These are phyloP conservation scores for Tor tambroides DNA, from an alignment of 2,113 vertebrate genomes.

Conservation along the genomic window DNA sequence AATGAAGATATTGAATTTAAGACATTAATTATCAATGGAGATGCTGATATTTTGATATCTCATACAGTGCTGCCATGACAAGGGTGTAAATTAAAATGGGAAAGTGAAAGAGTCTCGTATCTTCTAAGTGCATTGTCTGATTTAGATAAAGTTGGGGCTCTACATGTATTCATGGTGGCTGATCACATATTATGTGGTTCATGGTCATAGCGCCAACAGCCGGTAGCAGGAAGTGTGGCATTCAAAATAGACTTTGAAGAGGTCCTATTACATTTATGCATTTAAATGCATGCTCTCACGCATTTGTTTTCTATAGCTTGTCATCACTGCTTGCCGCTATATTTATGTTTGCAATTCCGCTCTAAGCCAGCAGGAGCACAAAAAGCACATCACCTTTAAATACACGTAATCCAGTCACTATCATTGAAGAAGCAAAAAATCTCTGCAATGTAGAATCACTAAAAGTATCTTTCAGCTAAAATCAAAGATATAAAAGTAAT, in stretches of 20 bases:
- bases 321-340: no score
- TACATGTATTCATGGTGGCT: background rate
- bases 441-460: background rate
- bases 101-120: background rate
- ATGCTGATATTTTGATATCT: background rate
- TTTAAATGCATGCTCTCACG: background rate
- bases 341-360: no score
- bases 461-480: background rate
- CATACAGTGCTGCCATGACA: background rate
- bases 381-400: no score
- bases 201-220: background rate
- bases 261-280: background rate
- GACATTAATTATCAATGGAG: no score
- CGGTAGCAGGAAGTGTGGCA: background rate
- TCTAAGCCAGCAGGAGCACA: no score
- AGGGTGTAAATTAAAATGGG: background rate
- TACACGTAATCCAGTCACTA: no score
- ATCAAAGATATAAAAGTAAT: slow-evolving; percentile 25
- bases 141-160: background rate
- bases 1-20: background rate
- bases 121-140: background rate
- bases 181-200: background rate
- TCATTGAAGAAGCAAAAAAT: no score
- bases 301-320: background rate
- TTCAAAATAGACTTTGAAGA: background rate